These are phyloP conservation scores for Mycogona germanica DNA, from an alignment of 2,888 invertebrate genomes.

Conservation along the genomic window DNA sequence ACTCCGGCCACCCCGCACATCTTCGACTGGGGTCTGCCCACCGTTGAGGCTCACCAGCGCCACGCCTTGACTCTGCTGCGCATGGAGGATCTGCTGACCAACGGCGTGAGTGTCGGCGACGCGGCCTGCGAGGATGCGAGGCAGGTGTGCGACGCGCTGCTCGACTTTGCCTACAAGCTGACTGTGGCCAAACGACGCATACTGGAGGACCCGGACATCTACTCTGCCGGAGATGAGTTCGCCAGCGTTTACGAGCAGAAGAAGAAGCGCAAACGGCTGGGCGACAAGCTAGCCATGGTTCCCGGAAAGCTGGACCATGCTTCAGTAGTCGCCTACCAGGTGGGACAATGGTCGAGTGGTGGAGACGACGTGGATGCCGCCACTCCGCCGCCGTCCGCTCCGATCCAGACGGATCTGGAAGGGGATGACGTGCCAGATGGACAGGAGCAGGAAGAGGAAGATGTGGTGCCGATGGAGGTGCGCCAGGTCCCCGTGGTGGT, in stretches of 20 bases:
- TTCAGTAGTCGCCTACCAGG: conserved; percentile 65
- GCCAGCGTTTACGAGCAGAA: conserved; percentile 49
- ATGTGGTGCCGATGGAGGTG: neutral
- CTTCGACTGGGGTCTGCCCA: conserved; percentile 38
- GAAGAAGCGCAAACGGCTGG: conserved; percentile 50
- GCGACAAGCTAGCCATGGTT: conserved; percentile 60
- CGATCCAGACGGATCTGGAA: no score
- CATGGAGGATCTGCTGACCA: conserved; percentile 57
- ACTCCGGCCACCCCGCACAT: neutral
- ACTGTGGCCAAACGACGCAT: conserved; percentile 70
- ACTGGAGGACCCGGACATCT: conserved; percentile 66
- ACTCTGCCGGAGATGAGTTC: conserved; percentile 35
- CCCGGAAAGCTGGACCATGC: conserved; percentile 86
- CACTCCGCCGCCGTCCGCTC: no score
- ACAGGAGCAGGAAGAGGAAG: neutral
- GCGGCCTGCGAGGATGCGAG: conserved; percentile 45
- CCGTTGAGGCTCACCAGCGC: conserved; percentile 58
- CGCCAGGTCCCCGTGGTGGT: no score
- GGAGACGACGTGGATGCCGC: neutral
- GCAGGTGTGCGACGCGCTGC: conserved; percentile 53
- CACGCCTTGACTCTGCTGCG: conserved; percentile 60
- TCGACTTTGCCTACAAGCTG: conserved; percentile 63
- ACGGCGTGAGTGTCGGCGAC: conserved; percentile 47
- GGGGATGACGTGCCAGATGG: neutral
- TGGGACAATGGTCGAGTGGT: conserved; percentile 37